Conservation (phyloP, 2,113 vertebrate genomes). For the Passer domesticus region DNA sequence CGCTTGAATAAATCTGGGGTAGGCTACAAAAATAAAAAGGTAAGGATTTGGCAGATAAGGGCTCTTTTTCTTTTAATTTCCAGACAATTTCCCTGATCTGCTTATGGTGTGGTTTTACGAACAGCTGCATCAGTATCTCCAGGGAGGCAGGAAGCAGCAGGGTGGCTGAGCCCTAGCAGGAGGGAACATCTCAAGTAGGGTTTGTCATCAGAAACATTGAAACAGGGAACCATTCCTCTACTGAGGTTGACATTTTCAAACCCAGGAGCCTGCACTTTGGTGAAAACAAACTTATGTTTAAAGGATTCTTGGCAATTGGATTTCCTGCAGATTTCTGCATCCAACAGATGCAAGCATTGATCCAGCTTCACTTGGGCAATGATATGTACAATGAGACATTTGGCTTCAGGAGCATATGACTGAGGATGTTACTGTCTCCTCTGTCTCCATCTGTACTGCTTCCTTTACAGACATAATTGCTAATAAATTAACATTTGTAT, state of each 20-base stretch:
- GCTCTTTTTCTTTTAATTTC: conserved; percentile 10
- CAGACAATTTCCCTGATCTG: neutral
- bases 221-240: neutral
- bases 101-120: conserved; percentile 23
- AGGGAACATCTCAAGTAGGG: neutral
- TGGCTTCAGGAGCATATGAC: neutral
- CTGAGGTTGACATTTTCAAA: conserved; percentile 34
- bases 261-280: conserved; percentile 1
- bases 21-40: neutral
- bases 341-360: conserved; percentile 33
- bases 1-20: neutral
- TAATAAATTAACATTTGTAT: conserved; percentile 36
- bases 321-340: conserved; percentile 5
- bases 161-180: conserved; percentile 12
- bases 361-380: conserved; percentile 2
- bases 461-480: neutral
- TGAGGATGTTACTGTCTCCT: conserved; percentile 11
- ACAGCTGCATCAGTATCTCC: conserved; percentile 15
- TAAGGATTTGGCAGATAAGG: neutral
- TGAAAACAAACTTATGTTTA: conserved; percentile 34
- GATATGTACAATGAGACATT: neutral
- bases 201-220: conserved; percentile 14
- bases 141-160: conserved; percentile 8
- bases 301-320: conserved; percentile 15
- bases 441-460: conserved; percentile 20